phyloP scores from a whole-genome alignment of 2,888 invertebrate species.

The Fragum sueziense region DNA sequence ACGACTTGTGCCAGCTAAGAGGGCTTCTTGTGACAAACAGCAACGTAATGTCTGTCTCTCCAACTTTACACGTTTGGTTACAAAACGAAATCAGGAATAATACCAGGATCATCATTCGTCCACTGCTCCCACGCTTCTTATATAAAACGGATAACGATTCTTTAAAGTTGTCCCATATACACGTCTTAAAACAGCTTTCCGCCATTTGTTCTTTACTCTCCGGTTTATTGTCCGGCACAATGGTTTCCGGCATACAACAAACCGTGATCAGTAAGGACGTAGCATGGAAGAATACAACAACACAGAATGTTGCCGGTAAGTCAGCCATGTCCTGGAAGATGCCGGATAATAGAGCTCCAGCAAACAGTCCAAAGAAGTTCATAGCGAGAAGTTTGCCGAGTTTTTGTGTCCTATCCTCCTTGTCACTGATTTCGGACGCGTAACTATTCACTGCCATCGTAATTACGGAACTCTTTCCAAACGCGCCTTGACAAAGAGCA shows the following conservation, averaged over 20 bases:
- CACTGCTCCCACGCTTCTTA: slow-evolving; percentile 64
- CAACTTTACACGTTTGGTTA: slow-evolving; percentile 78
- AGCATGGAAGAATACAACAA: slow-evolving; percentile 74
- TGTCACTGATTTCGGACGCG: slow-evolving; percentile 77
- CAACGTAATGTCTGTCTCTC: slow-evolving; percentile 78
- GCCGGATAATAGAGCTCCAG: slow-evolving; percentile 77
- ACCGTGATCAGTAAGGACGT: slow-evolving; percentile 72
- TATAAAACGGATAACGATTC: slow-evolving; percentile 72
- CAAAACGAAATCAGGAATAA: slow-evolving; percentile 73
- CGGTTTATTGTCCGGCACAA: slow-evolving; percentile 46
- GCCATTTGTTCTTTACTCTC: slow-evolving; percentile 19
- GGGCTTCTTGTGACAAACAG: slow-evolving; percentile 76
- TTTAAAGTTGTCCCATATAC: slow-evolving; percentile 62
- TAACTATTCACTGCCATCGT: slow-evolving; percentile 82
- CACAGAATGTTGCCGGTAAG: slow-evolving; percentile 73
- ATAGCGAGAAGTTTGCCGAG: slow-evolving; percentile 78
- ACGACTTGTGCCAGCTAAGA: slow-evolving; percentile 76
- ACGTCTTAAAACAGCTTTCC: slow-evolving; percentile 49
- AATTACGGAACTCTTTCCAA: slow-evolving; percentile 81
- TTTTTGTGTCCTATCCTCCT: slow-evolving; percentile 75
- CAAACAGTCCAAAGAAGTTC: slow-evolving; percentile 80
- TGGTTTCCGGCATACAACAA: slow-evolving; percentile 73
- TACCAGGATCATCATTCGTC: slow-evolving; percentile 67
- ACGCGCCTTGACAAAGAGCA: slow-evolving; percentile 76
- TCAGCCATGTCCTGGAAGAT: slow-evolving; percentile 67